Percentiles rank a stretch among this genome's conserved stretches.
These are phyloP conservation scores for Pyralis farinalis DNA, from an alignment of 2,888 invertebrate species.

Conservation along the genomic window DNA sequence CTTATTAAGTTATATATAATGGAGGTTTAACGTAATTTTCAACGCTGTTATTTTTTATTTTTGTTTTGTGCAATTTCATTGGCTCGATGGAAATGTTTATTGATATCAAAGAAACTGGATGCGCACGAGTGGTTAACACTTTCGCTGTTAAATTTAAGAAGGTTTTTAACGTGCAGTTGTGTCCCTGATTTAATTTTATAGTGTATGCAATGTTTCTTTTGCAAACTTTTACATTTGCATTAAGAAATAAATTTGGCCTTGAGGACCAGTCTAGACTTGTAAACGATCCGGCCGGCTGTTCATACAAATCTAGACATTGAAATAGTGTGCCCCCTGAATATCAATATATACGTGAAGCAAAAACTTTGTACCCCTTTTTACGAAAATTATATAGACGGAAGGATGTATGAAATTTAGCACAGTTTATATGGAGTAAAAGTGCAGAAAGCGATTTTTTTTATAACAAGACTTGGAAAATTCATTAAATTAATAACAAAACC, in stretches of 20 bases:
- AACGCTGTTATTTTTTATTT: constrained; percentile 19
- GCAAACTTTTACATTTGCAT: neutral
- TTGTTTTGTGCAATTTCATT: constrained; percentile 20
- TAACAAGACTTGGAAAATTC: no score
- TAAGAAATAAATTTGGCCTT: neutral
- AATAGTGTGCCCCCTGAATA: no score
- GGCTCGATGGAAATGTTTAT: constrained; percentile 15
- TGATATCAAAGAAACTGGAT: constrained; percentile 45
- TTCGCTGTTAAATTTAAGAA: constrained; percentile 38
- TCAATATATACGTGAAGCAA: no score
- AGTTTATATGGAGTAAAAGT: no score
- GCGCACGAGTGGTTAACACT: constrained; percentile 65
- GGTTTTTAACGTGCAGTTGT: neutral
- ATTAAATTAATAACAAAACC: no score
- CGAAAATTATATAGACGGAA: no score
- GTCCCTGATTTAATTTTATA: neutral
- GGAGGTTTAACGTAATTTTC: constrained; percentile 12
- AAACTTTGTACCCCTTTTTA: no score
- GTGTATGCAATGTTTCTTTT: neutral
- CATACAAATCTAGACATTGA: neutral
- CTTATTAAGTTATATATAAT: constrained; percentile 1
- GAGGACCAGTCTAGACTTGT: neutral
- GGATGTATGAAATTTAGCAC: no score
- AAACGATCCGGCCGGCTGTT: neutral
- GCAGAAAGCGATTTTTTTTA: no score